Conservation (phyloP, 2,888 invertebrate species). For the Pycnomerus fuliginosus region DNA sequence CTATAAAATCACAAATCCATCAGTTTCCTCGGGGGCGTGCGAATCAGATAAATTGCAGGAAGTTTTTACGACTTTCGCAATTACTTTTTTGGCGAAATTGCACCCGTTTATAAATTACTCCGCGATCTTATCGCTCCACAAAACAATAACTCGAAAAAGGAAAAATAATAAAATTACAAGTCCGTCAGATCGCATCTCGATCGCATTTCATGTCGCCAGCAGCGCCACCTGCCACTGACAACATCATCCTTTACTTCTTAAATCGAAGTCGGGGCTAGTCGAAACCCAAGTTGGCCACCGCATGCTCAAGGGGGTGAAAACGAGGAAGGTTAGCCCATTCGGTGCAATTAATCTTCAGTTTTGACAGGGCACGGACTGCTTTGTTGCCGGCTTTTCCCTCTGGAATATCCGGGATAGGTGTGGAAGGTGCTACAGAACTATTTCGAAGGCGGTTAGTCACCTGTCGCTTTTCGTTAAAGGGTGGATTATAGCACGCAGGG, state of each 20-base stretch:
- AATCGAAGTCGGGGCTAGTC: constrained; percentile 34
- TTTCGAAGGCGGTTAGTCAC: constrained; percentile 13
- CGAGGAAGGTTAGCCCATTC: not conserved
- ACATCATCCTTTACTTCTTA: constrained; percentile 43
- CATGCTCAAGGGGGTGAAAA: constrained; percentile 1
- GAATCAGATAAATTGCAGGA: constrained; percentile 20
- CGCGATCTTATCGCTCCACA: constrained; percentile 9
- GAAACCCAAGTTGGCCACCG: constrained; percentile 31
- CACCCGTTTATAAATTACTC: constrained; percentile 17
- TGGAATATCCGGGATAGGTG: constrained; percentile 4
- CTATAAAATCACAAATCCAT: constrained; percentile 24
- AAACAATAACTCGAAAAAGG: constrained; percentile 17
- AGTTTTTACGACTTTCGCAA: constrained; percentile 18
- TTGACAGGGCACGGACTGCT: not conserved
- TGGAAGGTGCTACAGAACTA: constrained; percentile 3
- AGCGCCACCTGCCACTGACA: constrained; percentile 45
- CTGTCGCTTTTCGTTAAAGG: constrained; percentile 12
- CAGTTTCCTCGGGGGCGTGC: constrained; percentile 11
- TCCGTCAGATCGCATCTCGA: constrained; percentile 42
- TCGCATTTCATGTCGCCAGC: constrained; percentile 41
- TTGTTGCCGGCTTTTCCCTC: constrained; percentile 5
- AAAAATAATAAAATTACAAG: constrained; percentile 44
- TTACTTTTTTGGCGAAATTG: constrained; percentile 17
- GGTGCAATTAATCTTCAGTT: not conserved
- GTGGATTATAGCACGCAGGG: too few relatives aligned